Evolutionary conservation across 1,140 invertebrate genomes (phyloP).

Genomic region (Achatina immaculata): DNA sequence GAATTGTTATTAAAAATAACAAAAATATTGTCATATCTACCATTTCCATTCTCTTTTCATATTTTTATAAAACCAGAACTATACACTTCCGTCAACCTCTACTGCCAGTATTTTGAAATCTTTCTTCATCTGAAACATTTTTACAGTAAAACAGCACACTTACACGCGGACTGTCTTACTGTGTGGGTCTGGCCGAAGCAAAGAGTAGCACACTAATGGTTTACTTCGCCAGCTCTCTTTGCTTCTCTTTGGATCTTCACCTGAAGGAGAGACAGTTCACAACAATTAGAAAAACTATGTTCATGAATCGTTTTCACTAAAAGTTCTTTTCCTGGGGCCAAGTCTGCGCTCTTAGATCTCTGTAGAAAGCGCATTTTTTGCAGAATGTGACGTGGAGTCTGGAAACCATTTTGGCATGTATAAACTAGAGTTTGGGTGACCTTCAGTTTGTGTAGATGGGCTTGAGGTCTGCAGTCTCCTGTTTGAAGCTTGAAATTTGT

Average conservation of each 20-base stretch:
- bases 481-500: neutral
- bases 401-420: too few relatives aligned
- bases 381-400: neutral
- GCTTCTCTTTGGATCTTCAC: conserved; percentile 26
- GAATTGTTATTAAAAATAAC: neutral
- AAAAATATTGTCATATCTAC: neutral
- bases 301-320: neutral
- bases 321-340: too few relatives aligned
- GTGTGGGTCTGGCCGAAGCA: conserved; percentile 48
- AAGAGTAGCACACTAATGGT: conserved; percentile 46
- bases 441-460: neutral
- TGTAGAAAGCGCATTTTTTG: too few relatives aligned
- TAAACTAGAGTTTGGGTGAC: too few relatives aligned
- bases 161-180: conserved; percentile 51
- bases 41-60: neutral
- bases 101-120: neutral
- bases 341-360: too few relatives aligned
- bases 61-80: neutral
- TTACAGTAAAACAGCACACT: conserved; percentile 18
- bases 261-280: neutral
- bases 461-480: neutral
- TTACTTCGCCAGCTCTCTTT: conserved; percentile 43
- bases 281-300: neutral
- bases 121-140: neutral
- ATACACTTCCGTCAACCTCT: neutral